A percentile compares a stretch with the other conserved stretches of the same genome.
Conservation (phyloP, 2,113 vertebrate genomes). For the Peromyscus maniculatus region DNA sequence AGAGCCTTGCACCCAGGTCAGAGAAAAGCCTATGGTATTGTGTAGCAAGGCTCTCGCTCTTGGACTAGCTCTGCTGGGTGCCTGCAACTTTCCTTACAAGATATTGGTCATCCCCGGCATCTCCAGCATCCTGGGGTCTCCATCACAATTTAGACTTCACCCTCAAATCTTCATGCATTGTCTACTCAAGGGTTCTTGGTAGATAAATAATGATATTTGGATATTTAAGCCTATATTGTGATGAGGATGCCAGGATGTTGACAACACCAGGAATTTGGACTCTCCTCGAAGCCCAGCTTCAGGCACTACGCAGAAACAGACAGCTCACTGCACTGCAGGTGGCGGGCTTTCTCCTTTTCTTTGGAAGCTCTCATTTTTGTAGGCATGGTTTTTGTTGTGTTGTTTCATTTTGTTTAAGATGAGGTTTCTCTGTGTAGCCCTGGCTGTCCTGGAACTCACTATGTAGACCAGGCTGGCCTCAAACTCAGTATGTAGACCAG, state of each 20-base stretch:
- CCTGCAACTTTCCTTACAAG: neutral
- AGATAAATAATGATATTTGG: neutral
- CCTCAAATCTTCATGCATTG: neutral
- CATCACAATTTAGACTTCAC: neutral
- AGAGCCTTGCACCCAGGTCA: neutral
- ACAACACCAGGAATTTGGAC: neutral
- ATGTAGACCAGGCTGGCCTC: no score
- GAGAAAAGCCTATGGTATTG: neutral
- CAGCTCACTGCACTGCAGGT: neutral
- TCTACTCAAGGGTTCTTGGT: neutral
- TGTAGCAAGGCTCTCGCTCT: neutral
- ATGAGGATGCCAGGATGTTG: neutral
- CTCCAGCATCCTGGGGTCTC: neutral
- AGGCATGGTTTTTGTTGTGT: neutral
- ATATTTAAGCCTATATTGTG: neutral
- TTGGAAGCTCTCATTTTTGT: neutral
- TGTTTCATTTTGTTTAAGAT: neutral
- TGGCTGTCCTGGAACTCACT: neutral
- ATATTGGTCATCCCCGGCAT: neutral
- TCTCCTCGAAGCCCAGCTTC: neutral
- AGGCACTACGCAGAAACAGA: neutral
- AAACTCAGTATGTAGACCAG: no score
- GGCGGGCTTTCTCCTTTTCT: neutral
- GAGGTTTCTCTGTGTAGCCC: neutral
- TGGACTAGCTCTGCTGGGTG: neutral